Evolutionary conservation across 2,888 invertebrate genomes (phyloP), one percentile per base, ranked within the genome.

Genomic region (Parnassius mnemosyne): DNA sequence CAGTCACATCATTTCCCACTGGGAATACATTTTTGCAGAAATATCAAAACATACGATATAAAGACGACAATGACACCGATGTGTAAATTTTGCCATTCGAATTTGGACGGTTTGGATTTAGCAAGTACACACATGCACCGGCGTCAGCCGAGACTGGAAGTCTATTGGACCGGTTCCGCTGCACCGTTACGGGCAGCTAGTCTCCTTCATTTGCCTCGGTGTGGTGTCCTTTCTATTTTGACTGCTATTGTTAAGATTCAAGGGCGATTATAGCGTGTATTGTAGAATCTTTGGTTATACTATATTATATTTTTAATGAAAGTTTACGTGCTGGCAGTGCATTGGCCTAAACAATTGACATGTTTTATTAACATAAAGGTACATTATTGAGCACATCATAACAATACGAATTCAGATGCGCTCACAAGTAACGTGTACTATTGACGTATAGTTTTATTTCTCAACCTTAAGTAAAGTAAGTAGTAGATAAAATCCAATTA

Each of bases 151-250:
- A 61, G 57, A 69, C 66, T 65, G 66, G 65, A 66, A 55, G 71
- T 60, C 71, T 72, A 71, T 65, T 74, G 71, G 73, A 84, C 83
- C 83, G 81, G 84, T 83, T 83, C 68, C 58, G n/a, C 57, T 59
- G 65, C 68, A 77, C 82, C 80, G 84, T 84, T 83, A 82, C 61
- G 68, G 68, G 69, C 57, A 52, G 60, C 57, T 63, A 65, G 70
- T 69, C 70, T 71, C 68, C 68, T 66, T 68, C 57, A 54, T 58
- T 55, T 58, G 53, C 50, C 47, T 60, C 44, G 34, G 44, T 10
- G 62, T 53, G 62, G 66, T 65, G 64, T 65, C 60, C 63, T 57
- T 68, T 65, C 62, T 42, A 65, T 64, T 56, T 47, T 65, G 53
- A 58, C 53, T 59, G 61, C 53, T 59, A 56, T 63, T 63, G 60